Conservation (phyloP, 1,140 invertebrate species). For the Drosophila virilis region DNA sequence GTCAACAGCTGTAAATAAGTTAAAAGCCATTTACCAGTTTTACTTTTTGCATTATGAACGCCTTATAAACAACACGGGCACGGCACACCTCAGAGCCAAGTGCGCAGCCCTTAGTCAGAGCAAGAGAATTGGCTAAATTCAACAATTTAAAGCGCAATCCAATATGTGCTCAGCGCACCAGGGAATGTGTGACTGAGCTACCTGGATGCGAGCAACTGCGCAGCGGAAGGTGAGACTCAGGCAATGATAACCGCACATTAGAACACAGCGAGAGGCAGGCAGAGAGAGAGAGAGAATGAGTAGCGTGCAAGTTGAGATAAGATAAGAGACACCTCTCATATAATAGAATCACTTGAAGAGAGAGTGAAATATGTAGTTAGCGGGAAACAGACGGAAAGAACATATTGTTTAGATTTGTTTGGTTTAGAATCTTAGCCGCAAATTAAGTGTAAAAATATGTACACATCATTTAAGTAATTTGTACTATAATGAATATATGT, state of each 20-base stretch:
- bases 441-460: conserved; percentile 28
- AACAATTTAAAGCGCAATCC: conserved; percentile 22
- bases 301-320: neutral
- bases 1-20: conserved; percentile 39
- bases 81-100: conserved; percentile 19
- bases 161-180: conserved; percentile 2
- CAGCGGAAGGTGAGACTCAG: neutral
- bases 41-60: conserved; percentile 63
- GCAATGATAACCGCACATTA: neutral
- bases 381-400: neutral
- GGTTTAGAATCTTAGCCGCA: conserved; percentile 17
- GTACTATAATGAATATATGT: too few relatives aligned
- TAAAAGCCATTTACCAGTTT: conserved; percentile 67
- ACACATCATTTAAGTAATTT: conserved; percentile 10
- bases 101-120: neutral
- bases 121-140: conserved; percentile 21
- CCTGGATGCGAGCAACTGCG: neutral
- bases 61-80: conserved; percentile 15
- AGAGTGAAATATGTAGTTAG: neutral
- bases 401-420: conserved; percentile 29
- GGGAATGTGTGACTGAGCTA: conserved; percentile 21
- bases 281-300: neutral
- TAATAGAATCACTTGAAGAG: neutral
- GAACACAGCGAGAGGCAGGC: neutral
- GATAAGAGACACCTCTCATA: neutral